A percentile compares a stretch with the other conserved stretches of the same genome.
Evolutionary conservation across 2,797 vertebrate genomes (phyloP).

Genomic region (Denticeps clupeoides): DNA sequence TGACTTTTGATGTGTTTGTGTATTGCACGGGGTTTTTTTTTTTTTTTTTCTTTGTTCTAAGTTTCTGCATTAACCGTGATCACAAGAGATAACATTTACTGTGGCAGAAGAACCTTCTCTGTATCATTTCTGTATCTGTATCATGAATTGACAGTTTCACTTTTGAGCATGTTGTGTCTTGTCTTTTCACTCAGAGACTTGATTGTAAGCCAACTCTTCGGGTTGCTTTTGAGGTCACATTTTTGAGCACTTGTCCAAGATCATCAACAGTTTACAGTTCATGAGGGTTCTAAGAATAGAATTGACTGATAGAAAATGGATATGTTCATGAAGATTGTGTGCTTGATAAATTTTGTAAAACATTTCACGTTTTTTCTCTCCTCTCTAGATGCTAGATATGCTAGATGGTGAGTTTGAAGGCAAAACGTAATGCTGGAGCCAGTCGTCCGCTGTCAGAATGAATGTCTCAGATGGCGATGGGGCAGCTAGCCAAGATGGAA

Average conservation of each 20-base stretch:
- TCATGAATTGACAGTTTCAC: too few relatives aligned
- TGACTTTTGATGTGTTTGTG: too few relatives aligned
- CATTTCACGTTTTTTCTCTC: background rate
- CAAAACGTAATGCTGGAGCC: conserved; percentile 75
- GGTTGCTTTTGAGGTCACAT: background rate
- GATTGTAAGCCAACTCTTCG: background rate
- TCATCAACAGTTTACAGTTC: conserved; percentile 4
- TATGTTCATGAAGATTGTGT: too few relatives aligned
- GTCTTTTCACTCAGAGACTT: background rate
- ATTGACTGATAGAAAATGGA: too few relatives aligned
- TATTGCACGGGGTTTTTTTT: too few relatives aligned
- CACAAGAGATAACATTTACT: too few relatives aligned
- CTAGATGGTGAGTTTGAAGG: conserved; percentile 54
- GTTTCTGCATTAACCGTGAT: too few relatives aligned
- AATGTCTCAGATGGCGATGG: conserved; percentile 79
- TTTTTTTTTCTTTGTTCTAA: too few relatives aligned
- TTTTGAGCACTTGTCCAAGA: conserved; percentile 7
- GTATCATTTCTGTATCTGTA: too few relatives aligned
- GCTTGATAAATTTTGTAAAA: background rate
- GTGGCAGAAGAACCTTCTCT: too few relatives aligned
- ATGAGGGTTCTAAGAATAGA: background rate
- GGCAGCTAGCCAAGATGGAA: conserved; percentile 60
- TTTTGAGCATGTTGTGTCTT: too few relatives aligned
- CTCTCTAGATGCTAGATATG: conserved; percentile 61
- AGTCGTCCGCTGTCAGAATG: conserved; percentile 76